These are phyloP conservation scores for Apeira syringaria DNA, from an alignment of 2,888 invertebrate genomes.

Conservation along the genomic window DNA sequence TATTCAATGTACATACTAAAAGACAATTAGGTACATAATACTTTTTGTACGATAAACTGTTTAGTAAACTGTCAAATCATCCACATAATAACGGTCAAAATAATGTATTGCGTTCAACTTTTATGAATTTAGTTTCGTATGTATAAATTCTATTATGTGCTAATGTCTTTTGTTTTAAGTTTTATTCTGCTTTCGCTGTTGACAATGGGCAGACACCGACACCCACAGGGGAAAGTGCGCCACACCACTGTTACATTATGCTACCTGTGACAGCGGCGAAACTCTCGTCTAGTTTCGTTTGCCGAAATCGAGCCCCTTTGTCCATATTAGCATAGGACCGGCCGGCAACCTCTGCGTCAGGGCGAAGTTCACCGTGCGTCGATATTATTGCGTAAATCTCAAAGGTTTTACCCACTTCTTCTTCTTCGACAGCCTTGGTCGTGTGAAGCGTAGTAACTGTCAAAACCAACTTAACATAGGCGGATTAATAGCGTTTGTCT, in stretches of 20 bases:
- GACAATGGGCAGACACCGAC: conserved; percentile 64
- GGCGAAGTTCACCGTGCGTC: conserved; percentile 4
- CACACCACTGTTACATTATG: conserved; percentile 48
- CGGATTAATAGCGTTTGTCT: conserved; percentile 45
- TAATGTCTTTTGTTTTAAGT: conserved; percentile 57
- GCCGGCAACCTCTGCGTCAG: conserved; percentile 9
- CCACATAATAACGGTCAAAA: conserved; percentile 16
- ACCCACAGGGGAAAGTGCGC: conserved; percentile 67
- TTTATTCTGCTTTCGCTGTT: conserved; percentile 66
- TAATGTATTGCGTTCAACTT: conserved; percentile 19
- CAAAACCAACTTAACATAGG: conserved; percentile 41
- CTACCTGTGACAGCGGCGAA: conserved; percentile 58
- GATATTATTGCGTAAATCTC: background rate
- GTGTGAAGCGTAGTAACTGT: conserved; percentile 26
- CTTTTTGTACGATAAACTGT: too few species aligned
- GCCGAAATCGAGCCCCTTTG: conserved; percentile 44
- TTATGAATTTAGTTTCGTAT: conserved; percentile 36
- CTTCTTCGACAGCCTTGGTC: background rate
- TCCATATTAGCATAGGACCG: conserved; percentile 51
- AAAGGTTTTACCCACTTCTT: conserved; percentile 19
- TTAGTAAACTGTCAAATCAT: too few species aligned
- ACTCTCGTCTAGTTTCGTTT: conserved; percentile 60
- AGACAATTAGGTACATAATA: too few species aligned
- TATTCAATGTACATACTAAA: too few species aligned
- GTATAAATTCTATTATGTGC: conserved; percentile 1